phyloP scores from a whole-genome alignment of 2,888 invertebrate species.

The Melanostoma scalare region DNA sequence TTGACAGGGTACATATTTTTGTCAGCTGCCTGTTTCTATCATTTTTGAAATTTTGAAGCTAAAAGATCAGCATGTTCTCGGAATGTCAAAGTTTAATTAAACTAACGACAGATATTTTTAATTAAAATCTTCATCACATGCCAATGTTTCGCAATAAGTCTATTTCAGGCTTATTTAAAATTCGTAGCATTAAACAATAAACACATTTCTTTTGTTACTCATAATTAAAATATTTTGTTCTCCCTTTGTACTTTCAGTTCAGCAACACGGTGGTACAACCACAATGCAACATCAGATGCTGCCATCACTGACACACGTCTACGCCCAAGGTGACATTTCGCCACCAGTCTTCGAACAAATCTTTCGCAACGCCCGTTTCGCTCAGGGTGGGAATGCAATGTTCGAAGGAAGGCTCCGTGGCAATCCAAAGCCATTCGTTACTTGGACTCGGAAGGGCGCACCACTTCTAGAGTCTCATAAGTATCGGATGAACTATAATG shows the following conservation, averaged over 20 bases:
- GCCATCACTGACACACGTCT: conserved; percentile 82
- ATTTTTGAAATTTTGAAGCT: too few relatives aligned
- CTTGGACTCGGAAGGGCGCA: conserved; percentile 94
- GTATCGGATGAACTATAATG: conserved; percentile 95
- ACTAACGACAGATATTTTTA: neutral
- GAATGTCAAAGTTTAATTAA: too few relatives aligned
- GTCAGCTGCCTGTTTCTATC: too few relatives aligned
- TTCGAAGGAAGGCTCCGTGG: conserved; percentile 96
- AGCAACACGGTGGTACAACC: conserved; percentile 78
- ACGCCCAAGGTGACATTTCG: conserved; percentile 90
- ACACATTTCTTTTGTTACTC: conserved; percentile 8
- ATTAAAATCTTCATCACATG: conserved; percentile 27
- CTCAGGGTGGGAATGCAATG: conserved; percentile 95
- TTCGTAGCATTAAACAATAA: conserved; percentile 5
- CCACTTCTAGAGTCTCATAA: conserved; percentile 92
- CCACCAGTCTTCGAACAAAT: conserved; percentile 98
- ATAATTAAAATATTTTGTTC: conserved; percentile 50
- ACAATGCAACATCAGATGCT: conserved; percentile 78
- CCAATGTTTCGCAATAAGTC: conserved; percentile 13
- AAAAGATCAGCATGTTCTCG: too few relatives aligned
- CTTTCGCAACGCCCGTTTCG: conserved; percentile 96
- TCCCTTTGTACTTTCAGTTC: conserved; percentile 77
- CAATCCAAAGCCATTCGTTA: conserved; percentile 94
- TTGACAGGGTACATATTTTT: too few relatives aligned
- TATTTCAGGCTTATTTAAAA: neutral